Conservation (phyloP, 2,113 vertebrate genomes). For the Mus musculus region DNA sequence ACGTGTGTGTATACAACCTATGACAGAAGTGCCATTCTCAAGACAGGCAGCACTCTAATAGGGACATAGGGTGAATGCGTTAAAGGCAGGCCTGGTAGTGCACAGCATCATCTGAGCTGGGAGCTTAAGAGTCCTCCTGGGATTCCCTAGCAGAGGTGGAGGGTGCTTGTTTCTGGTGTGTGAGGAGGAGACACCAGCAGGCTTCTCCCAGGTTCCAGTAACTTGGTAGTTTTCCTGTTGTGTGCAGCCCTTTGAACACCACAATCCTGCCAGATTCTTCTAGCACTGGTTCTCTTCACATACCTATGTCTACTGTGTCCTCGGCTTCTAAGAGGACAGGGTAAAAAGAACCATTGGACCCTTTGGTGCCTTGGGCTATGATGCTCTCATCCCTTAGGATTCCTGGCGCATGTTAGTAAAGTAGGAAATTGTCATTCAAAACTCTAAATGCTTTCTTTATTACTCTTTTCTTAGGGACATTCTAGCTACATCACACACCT, state of each 20-base stretch:
- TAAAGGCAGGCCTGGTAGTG: neutral
- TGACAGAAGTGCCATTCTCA: neutral
- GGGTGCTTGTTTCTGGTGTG: neutral
- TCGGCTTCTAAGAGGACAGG: neutral
- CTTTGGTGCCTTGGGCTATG: neutral
- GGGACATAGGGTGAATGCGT: neutral
- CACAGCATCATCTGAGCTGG: neutral
- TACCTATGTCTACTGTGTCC: neutral
- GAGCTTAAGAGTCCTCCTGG: neutral
- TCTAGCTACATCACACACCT: slow-evolving; percentile 99
- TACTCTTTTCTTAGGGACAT: slow-evolving; percentile 92
- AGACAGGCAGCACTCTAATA: neutral
- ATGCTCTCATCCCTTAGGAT: neutral
- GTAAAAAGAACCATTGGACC: neutral
- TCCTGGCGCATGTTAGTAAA: neutral
- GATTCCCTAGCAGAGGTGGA: neutral
- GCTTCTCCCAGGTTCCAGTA: neutral
- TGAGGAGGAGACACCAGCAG: neutral
- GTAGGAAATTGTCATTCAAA: slow-evolving; percentile 15
- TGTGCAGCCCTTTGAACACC: neutral
- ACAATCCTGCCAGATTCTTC: neutral
- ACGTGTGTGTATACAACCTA: neutral
- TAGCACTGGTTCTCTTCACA: neutral
- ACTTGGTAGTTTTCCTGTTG: neutral
- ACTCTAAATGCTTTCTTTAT: slow-evolving; percentile 45